Evolutionary conservation across 2,113 vertebrate genomes (phyloP), one percentile per base, ranked within the genome.

Genomic region (Maccullochella peelii): DNA sequence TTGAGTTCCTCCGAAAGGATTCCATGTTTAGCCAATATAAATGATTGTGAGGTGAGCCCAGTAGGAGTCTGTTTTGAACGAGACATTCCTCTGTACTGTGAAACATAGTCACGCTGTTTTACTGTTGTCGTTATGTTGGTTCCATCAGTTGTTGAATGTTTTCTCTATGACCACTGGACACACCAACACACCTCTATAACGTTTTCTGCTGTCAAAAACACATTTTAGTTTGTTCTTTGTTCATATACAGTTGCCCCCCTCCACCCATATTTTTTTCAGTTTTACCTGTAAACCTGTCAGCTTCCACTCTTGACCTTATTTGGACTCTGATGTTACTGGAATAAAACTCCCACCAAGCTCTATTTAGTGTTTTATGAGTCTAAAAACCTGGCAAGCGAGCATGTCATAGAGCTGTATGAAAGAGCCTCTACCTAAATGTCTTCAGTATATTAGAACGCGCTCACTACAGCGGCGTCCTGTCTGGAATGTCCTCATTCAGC

Each of bases 21-120:
- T 83, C 79, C 86, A 74, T 93, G 93, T 93, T 92, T 89, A 91
- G 90, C 88, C 83, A 88, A 89, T 89, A 89, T 81, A 69, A 89
- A 83, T 91, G 78, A 78, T 85, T 86, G 14, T 89, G 88, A 87
- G 85, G 67, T 73, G 87, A 93, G 58, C 91, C 73, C 92, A 93
- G 91, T 82, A 63, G 92, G 93, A 84, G 88, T 55, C 83, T 86
- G 74, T 66, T 82, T 75, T 76, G 73, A 77, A 67, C 8, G 15
- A 55, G 33, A 74, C 47, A 15, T 69, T 74, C 70, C 69, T 85
- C 79, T 81, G 54, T 87, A 79, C 88, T 79, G 86, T 83, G 62
- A 16, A 79, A 77, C 9, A 40, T 44, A 12, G 40, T 62, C 42
- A 27, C 54, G 12, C 82, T 52, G 57, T 77, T 77, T 49, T 30